Evolutionary conservation across 2,888 invertebrate species (phyloP).

Genomic region (Laspeyria flexula): DNA sequence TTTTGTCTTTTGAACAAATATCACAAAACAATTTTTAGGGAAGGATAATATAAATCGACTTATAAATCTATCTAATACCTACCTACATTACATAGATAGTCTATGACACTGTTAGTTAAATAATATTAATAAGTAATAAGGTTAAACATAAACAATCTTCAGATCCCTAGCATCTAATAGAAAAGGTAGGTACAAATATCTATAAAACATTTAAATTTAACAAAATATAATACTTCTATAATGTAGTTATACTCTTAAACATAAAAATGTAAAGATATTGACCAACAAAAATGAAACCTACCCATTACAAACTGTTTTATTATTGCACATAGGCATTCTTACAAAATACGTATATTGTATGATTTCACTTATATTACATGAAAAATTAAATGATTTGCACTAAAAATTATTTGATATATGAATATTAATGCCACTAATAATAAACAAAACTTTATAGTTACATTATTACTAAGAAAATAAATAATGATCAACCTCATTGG

Average conservation of each 20-base stretch:
- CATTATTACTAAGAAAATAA: conserved; percentile 33
- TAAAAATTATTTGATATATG: conserved; percentile 36
- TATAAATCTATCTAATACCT: conserved; percentile 21
- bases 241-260: conserved; percentile 8
- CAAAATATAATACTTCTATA: conserved; percentile 29
- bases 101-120: conserved; percentile 52
- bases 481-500: conserved; percentile 42
- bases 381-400: conserved; percentile 40
- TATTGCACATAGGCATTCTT: conserved; percentile 58
- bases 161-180: conserved; percentile 32
- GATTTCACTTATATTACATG: conserved; percentile 26
- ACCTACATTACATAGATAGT: conserved; percentile 38
- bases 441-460: conserved; percentile 12
- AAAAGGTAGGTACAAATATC: conserved; percentile 28
- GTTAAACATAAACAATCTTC: conserved; percentile 32
- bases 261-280: conserved; percentile 31
- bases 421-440: conserved; percentile 27
- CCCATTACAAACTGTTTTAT: conserved; percentile 37
- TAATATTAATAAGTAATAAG: conserved; percentile 25
- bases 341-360: conserved; percentile 30
- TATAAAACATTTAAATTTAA: conserved; percentile 24
- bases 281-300: conserved; percentile 35
- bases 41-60: conserved; percentile 31
- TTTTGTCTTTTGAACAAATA: conserved; percentile 45
- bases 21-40: conserved; percentile 29